Conservation (phyloP, 2,113 vertebrate genomes). For the Neoarius graeffei region DNA sequence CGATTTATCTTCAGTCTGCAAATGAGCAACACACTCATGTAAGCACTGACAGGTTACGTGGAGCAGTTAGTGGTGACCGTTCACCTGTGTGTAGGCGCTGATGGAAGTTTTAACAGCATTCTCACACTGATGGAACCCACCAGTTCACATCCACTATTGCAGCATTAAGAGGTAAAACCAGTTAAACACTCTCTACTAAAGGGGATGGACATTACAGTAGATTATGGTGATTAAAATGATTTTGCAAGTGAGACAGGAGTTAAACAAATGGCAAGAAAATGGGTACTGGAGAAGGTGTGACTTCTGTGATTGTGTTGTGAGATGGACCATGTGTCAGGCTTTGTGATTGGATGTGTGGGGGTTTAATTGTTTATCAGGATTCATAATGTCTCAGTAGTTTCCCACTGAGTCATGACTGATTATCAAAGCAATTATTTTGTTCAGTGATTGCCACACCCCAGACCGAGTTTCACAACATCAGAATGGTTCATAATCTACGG, state of each 20-base stretch:
- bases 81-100: constrained; percentile 22
- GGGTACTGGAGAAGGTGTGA: not conserved
- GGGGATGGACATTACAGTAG: not conserved
- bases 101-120: constrained; percentile 24
- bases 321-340: not conserved
- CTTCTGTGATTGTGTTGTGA: not conserved
- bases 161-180: constrained; percentile 10
- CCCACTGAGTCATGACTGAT: not conserved
- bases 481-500: not conserved
- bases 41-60: constrained; percentile 23
- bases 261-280: not conserved
- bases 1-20: not conserved
- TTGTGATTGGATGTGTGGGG: not conserved
- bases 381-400: not conserved
- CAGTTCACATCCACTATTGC: not conserved
- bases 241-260: not conserved
- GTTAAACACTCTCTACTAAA: not conserved
- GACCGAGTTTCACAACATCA: constrained; percentile 26
- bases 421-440: not conserved
- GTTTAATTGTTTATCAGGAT: not conserved
- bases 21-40: constrained; percentile 17
- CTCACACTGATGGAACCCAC: constrained; percentile 22
- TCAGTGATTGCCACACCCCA: not conserved
- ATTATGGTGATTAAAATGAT: not conserved
- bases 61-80: constrained; percentile 28